Base-by-base conservation (phyloP, 1,140 invertebrate species). In the Amphibalanus amphitrite region DNA sequence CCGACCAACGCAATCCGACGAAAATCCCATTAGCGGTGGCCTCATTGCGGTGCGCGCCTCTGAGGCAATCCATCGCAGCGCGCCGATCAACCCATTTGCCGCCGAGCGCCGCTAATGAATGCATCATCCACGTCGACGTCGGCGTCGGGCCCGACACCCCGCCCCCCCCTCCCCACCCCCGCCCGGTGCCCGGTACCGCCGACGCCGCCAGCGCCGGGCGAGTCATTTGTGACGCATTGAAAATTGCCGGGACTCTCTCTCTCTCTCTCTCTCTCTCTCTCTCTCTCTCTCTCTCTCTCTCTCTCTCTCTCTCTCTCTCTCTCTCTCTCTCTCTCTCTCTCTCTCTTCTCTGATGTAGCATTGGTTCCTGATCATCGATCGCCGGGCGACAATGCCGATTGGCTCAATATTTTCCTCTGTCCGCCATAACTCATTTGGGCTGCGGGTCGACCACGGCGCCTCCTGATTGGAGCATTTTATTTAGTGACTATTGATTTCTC, bases 401-500 rank as follows among this genome's bases (percentile, higher is more conserved):
- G 47, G 47, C 47, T 59, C 47, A 59, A 59, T 59, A 59, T 13
- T 23, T 20, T 23, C 47, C 20, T 59, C 47, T 20, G 20, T 20
- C 47, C 1, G 20, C 20, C 47, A 20, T 59, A 59, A 59, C 20
- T 59, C 47, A 59, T 59, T 59, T 23, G 47, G 20, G 47, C 47
- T 20, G 47, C 47, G 47, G 47, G 47, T 59, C 47, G 13, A 15
- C 47, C 6, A 20, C 10, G 23, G 10, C 10, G 47, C 47, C 10
- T 20, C 47, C 10, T 59, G 47, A 59, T 59, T 59, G 47, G 13
- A 59, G 47, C 23, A 59, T 59, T 59, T 59, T 59, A 59, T 59
- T 59, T 59, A 59, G 47, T 59, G 47, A 59, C 47, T 59, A 59
- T 59, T 59, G 47, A 59, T 59, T 59, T 20, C 47, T 59, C 47